Evolutionary conservation across 2,888 invertebrate genomes (phyloP).

Genomic region (Sesia bembeciformis): DNA sequence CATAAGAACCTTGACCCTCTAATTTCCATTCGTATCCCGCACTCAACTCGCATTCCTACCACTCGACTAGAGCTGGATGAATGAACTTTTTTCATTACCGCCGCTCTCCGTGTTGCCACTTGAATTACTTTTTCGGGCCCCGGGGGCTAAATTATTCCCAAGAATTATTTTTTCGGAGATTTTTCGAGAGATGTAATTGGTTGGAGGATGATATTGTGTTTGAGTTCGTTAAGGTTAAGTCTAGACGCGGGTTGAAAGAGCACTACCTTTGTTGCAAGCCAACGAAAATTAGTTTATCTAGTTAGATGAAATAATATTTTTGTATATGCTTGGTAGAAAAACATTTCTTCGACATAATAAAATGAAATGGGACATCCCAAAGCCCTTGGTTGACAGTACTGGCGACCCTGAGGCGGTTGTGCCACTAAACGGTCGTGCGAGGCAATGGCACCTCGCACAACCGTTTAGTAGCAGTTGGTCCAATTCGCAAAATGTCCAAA

Average conservation of each 20-base stretch:
- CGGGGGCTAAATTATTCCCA: constrained; percentile 1
- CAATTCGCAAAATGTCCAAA: too few relatives aligned
- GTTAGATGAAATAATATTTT: too few relatives aligned
- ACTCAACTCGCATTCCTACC: not conserved
- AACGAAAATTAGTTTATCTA: too few relatives aligned
- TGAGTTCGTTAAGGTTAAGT: not conserved
- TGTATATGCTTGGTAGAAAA: too few relatives aligned
- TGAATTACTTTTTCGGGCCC: constrained; percentile 22
- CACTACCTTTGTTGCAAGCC: too few relatives aligned
- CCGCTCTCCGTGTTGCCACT: constrained; percentile 20
- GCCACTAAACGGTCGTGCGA: too few relatives aligned
- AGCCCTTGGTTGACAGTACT: too few relatives aligned
- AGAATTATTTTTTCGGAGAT: not conserved
- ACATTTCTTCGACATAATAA: too few relatives aligned
- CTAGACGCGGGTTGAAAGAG: not conserved
- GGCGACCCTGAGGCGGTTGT: too few relatives aligned
- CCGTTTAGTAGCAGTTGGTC: too few relatives aligned
- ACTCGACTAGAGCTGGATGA: not conserved
- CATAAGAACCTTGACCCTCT: not conserved
- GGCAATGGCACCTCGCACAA: too few relatives aligned
- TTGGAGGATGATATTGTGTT: not conserved
- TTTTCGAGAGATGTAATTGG: not conserved
- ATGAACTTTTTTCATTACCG: constrained; percentile 9
- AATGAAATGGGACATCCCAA: too few relatives aligned
- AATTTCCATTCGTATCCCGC: not conserved